These are phyloP conservation scores for Notodonta dromedarius DNA, from an alignment of 2,888 invertebrate genomes.

Conservation along the genomic window DNA sequence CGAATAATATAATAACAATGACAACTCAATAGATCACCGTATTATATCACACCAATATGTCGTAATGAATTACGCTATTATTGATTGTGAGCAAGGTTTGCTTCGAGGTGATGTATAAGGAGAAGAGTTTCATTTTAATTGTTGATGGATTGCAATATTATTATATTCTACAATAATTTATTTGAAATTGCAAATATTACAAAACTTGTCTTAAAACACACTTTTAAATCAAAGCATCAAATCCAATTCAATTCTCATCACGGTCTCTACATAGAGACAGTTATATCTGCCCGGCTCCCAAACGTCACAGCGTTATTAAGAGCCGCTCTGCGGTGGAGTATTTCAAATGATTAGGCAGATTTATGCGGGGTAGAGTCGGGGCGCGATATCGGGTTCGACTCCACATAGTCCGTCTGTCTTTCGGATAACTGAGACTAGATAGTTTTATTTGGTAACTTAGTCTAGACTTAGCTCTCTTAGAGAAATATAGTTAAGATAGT, in stretches of 20 bases:
- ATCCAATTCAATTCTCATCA: constrained; percentile 17
- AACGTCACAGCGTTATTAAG: constrained; percentile 44
- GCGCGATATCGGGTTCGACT: constrained; percentile 22
- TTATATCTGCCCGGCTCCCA: constrained; percentile 18
- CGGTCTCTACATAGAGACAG: constrained; percentile 8
- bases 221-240: constrained; percentile 4
- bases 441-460: constrained; percentile 17
- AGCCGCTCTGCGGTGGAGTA: constrained; percentile 48
- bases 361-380: constrained; percentile 50
- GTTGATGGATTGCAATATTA: too few relatives aligned
- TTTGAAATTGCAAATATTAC: too few relatives aligned
- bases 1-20: neutral
- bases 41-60: neutral
- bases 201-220: neutral
- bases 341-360: constrained; percentile 74
- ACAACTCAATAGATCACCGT: neutral
- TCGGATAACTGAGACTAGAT: constrained; percentile 20
- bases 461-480: too few relatives aligned
- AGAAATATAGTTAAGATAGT: too few relatives aligned
- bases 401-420: constrained; percentile 16
- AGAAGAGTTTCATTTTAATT: too few relatives aligned
- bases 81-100: too few relatives aligned
- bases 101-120: too few relatives aligned
- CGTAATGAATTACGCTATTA: neutral
- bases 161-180: too few relatives aligned